A percentile compares a stretch with the other conserved stretches of the same genome.
These are phyloP conservation scores for Pedetes capensis DNA, from an alignment of 2,113 vertebrate species.

Conservation along the genomic window DNA sequence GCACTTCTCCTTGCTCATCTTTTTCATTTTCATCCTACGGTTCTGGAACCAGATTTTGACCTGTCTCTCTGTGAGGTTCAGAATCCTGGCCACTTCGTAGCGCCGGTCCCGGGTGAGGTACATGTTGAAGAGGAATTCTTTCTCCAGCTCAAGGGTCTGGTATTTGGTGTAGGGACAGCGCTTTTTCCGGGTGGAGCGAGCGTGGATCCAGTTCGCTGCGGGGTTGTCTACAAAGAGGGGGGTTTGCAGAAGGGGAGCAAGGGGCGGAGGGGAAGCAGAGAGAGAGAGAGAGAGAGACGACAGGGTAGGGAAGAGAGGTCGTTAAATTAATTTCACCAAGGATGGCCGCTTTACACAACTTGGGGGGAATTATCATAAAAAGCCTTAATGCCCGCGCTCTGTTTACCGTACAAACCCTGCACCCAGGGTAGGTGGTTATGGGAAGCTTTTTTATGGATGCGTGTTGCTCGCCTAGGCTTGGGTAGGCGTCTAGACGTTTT, in stretches of 20 bases:
- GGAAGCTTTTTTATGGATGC: slow-evolving; percentile 88
- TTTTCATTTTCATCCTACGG: slow-evolving; percentile 99
- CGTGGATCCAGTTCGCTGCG: slow-evolving; percentile 98
- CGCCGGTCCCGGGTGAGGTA: slow-evolving; percentile 97
- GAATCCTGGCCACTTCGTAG: slow-evolving; percentile 97
- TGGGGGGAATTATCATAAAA: slow-evolving; percentile 87
- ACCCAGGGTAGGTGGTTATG: slow-evolving; percentile 87
- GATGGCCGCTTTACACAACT: slow-evolving; percentile 85
- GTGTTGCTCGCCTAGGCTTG: slow-evolving; percentile 88
- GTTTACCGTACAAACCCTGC: slow-evolving; percentile 86
- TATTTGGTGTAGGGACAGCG: slow-evolving; percentile 98
- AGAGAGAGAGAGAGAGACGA: slow-evolving; percentile 46
- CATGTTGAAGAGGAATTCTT: slow-evolving; percentile 99
- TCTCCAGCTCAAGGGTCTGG: slow-evolving; percentile 98
- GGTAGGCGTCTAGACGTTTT: slow-evolving; percentile 96
- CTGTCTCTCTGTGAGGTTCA: slow-evolving; percentile 98
- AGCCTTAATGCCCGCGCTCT: slow-evolving; percentile 82
- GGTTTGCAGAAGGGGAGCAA: slow-evolving; percentile 61
- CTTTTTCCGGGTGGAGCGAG: slow-evolving; percentile 97
- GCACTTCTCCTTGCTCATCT: slow-evolving; percentile 96
- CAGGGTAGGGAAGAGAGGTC: slow-evolving; percentile 74
- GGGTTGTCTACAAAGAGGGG: slow-evolving; percentile 92
- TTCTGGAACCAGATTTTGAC: slow-evolving; percentile 99
- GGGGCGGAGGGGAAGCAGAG: slow-evolving; percentile 59
- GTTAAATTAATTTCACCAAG: slow-evolving; percentile 87